These are phyloP conservation scores for Magallana ariakensis DNA, from an alignment of 1,140 invertebrate species.

Conservation along the genomic window DNA sequence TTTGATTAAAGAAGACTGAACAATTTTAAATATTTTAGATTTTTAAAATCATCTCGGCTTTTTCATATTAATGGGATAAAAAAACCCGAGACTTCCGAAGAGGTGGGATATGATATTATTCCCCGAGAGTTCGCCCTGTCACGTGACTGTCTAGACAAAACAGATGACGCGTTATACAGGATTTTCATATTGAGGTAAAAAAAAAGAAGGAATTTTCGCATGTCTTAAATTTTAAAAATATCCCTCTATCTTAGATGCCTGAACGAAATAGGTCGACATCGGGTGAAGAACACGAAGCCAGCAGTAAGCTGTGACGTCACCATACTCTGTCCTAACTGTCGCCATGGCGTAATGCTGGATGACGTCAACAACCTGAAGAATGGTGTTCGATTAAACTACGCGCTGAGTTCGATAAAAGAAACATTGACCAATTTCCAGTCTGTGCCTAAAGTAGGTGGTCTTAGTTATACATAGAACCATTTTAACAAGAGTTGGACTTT, in stretches of 20 bases:
- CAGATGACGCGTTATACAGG: too few relatives aligned
- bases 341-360: conserved; percentile 40
- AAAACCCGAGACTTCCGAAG: too few relatives aligned
- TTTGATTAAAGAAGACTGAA: too few relatives aligned
- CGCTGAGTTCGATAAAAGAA: conserved; percentile 50
- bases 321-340: conserved; percentile 58
- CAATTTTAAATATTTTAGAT: too few relatives aligned
- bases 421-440: conserved; percentile 7
- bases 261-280: conserved; percentile 56
- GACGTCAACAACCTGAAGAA: conserved; percentile 51
- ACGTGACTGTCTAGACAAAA: too few relatives aligned
- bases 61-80: too few relatives aligned
- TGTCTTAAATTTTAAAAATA: neutral
- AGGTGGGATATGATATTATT: too few relatives aligned
- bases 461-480: neutral
- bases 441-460: neutral
- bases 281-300: conserved; percentile 30
- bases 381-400: conserved; percentile 54
- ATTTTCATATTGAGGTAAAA: too few relatives aligned
- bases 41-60: too few relatives aligned
- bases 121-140: too few relatives aligned
- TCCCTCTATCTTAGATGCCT: conserved; percentile 53
- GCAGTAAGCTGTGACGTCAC: conserved; percentile 39
- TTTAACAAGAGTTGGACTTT: too few relatives aligned
- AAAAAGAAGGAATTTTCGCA: too few relatives aligned